Conservation (phyloP, 2,888 invertebrate genomes). For the Eucera pruinosa region DNA sequence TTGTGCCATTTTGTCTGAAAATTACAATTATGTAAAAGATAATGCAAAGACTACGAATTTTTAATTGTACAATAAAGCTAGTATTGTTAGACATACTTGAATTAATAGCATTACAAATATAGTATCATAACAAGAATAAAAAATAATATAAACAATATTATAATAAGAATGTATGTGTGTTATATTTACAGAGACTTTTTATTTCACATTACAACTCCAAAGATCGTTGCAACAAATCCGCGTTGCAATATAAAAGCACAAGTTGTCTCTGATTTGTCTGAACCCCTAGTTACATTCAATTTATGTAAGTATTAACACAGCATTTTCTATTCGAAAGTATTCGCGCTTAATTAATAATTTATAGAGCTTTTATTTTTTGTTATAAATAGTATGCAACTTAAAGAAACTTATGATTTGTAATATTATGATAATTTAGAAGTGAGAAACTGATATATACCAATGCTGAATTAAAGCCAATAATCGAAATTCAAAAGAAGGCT, state of each 20-base stretch:
- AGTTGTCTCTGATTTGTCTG: constrained; percentile 91
- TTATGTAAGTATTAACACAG: constrained; percentile 84
- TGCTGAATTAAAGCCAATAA: not conserved
- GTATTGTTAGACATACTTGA: not conserved
- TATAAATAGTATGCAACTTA: not conserved
- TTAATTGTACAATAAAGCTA: not conserved
- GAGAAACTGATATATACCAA: not conserved
- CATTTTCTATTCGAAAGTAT: not conserved
- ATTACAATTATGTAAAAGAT: constrained; percentile 41
- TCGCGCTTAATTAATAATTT: constrained; percentile 2
- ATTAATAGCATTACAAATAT: not conserved
- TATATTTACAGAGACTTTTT: constrained; percentile 89
- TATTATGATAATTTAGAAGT: not conserved
- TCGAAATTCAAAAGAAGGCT: not conserved
- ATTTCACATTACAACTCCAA: constrained; percentile 88
- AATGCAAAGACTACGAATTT: not conserved
- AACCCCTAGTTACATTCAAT: constrained; percentile 88
- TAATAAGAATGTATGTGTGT: constrained; percentile 18
- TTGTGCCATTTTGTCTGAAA: constrained; percentile 78
- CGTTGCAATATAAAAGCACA: constrained; percentile 91
- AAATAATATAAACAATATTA: not conserved
- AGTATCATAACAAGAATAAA: not conserved
- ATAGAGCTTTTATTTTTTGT: not conserved
- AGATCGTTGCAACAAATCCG: constrained; percentile 89
- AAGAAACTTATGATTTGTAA: not conserved